Evolutionary conservation across 2,888 invertebrate species (phyloP).

Genomic region (Zaprionus bogoriensis): DNA sequence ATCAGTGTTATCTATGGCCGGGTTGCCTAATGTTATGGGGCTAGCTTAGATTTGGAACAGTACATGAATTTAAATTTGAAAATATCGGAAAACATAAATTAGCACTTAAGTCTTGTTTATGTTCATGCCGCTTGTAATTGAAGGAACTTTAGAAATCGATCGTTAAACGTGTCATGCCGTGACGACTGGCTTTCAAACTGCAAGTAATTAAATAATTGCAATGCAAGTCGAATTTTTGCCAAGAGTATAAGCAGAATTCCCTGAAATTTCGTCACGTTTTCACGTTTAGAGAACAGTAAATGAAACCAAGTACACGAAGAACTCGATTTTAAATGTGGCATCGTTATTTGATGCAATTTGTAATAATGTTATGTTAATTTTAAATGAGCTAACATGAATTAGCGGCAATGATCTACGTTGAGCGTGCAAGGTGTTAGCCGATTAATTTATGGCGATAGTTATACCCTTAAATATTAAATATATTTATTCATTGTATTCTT

Average conservation of each 20-base stretch:
- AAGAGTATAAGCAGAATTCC: conserved; percentile 8
- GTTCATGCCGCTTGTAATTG: conserved; percentile 69
- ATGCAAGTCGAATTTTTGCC: conserved; percentile 44
- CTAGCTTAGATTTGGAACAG: too few relatives aligned
- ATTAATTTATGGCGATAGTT: too few relatives aligned
- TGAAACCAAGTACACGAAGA: conserved; percentile 54
- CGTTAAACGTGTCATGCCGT: conserved; percentile 22
- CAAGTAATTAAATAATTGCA: conserved; percentile 53
- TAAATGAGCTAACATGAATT: too few relatives aligned
- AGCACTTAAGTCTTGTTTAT: conserved; percentile 73
- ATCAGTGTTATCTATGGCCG: too few relatives aligned
- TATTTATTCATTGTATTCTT: too few relatives aligned
- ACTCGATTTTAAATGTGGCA: conserved; percentile 50
- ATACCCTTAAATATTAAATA: too few relatives aligned
- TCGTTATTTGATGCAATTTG: conserved; percentile 76
- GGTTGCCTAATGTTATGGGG: too few relatives aligned
- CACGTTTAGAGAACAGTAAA: conserved; percentile 68
- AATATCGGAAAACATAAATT: conserved; percentile 71
- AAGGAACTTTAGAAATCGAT: conserved; percentile 20
- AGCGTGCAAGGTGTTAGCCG: too few relatives aligned
- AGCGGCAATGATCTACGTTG: too few relatives aligned
- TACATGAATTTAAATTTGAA: too few relatives aligned
- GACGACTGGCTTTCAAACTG: conserved; percentile 55
- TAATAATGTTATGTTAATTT: conserved; percentile 60
- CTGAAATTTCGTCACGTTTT: conserved; percentile 71